phyloP scores from a whole-genome alignment of 2,888 invertebrate genomes.

The Pegoplata infirma region DNA sequence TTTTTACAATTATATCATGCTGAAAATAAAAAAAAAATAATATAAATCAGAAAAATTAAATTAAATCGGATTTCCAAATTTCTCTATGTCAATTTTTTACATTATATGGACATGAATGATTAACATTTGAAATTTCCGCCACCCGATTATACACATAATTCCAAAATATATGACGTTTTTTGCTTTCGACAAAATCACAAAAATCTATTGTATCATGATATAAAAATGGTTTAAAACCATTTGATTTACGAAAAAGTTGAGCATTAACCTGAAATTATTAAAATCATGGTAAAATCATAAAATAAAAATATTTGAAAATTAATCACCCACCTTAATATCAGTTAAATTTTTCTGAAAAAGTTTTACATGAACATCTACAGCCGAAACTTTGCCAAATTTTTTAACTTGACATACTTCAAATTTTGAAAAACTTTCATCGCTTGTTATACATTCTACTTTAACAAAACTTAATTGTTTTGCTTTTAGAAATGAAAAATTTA shows the following conservation, averaged over 20 bases:
- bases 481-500: too few relatives aligned
- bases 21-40: neutral
- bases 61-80: too few relatives aligned
- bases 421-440: neutral
- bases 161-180: slow-evolving; percentile 27
- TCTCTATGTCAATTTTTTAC: neutral
- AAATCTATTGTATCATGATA: slow-evolving; percentile 18
- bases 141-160: neutral
- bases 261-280: neutral
- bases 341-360: neutral
- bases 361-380: neutral
- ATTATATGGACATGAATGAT: slow-evolving; percentile 22
- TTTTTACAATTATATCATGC: slow-evolving; percentile 4
- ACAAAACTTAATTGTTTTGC: neutral
- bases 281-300: neutral
- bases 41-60: neutral
- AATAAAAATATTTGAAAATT: neutral
- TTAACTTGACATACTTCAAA: neutral
- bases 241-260: neutral
- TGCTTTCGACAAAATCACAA: neutral
- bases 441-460: neutral
- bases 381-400: neutral
- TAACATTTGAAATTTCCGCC: neutral
- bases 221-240: slow-evolving; percentile 7
- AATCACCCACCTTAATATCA: neutral